Conservation (phyloP, 2,797 vertebrate species). For the Capromys pilorides region DNA sequence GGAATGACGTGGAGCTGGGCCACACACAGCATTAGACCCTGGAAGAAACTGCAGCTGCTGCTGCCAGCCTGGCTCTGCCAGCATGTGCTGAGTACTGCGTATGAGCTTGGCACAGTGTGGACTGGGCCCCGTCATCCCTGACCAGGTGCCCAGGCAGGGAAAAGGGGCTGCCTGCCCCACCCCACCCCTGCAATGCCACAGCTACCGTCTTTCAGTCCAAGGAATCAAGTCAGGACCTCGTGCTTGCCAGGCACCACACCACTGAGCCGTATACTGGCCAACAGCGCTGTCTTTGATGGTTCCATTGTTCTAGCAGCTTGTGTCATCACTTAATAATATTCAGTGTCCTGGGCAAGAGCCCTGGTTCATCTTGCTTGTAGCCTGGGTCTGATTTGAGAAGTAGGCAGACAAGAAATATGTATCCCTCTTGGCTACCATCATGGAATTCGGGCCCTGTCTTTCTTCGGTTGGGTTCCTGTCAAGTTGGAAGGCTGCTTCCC, state of each 20-base stretch:
- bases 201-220: too few relatives aligned
- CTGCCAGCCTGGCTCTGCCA: background rate
- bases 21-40: background rate
- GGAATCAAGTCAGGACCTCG: too few relatives aligned
- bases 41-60: too few relatives aligned
- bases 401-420: background rate
- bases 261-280: too few relatives aligned
- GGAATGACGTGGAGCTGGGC: background rate
- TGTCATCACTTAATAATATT: background rate
- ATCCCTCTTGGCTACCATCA: background rate
- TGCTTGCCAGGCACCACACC: too few relatives aligned
- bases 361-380: background rate
- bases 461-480: background rate
- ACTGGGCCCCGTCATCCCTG: background rate
- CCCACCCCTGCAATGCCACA: accelerated
- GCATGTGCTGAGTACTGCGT: accelerated
- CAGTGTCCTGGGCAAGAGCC: background rate
- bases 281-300: background rate
- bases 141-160: background rate
- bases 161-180: background rate
- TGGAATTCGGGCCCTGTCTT: background rate
- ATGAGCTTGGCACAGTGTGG: background rate
- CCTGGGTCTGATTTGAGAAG: background rate
- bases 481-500: background rate
- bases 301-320: background rate